phyloP scores from a whole-genome alignment of 1,140 invertebrate species.

The Gerris buenoi region DNA sequence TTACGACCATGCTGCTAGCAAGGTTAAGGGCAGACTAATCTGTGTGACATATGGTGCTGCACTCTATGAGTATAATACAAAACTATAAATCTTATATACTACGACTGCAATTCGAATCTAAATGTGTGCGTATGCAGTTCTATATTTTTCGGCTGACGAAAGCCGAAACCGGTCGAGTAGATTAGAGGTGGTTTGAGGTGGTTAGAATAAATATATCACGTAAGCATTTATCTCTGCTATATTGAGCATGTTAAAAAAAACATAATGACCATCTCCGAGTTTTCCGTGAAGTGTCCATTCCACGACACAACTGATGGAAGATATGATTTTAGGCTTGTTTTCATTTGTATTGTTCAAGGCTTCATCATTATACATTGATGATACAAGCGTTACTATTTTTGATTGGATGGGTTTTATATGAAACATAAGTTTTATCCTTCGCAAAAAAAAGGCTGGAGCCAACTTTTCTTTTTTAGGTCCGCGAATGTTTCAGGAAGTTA shows the following conservation, averaged over 20 bases:
- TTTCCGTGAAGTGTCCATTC: constrained; percentile 19
- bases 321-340: constrained; percentile 23
- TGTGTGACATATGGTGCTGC: too few species aligned
- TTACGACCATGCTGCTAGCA: too few species aligned
- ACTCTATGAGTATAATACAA: too few species aligned
- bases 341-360: constrained; percentile 16
- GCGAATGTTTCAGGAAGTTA: constrained; percentile 15
- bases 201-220: constrained; percentile 8
- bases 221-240: constrained; percentile 5
- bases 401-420: constrained; percentile 15
- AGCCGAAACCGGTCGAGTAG: too few species aligned
- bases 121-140: too few species aligned
- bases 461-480: constrained; percentile 14
- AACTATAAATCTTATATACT: too few species aligned
- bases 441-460: constrained; percentile 19
- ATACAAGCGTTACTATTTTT: constrained; percentile 25
- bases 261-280: constrained; percentile 23
- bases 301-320: constrained; percentile 23
- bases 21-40: too few species aligned
- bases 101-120: too few species aligned
- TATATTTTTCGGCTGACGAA: too few species aligned
- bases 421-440: constrained; percentile 14
- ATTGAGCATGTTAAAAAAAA: constrained; percentile 14
- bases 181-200: too few species aligned
- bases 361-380: constrained; percentile 24